These are phyloP conservation scores for Drosophila demipolita DNA, from an alignment of 2,888 invertebrate genomes.

Conservation along the genomic window DNA sequence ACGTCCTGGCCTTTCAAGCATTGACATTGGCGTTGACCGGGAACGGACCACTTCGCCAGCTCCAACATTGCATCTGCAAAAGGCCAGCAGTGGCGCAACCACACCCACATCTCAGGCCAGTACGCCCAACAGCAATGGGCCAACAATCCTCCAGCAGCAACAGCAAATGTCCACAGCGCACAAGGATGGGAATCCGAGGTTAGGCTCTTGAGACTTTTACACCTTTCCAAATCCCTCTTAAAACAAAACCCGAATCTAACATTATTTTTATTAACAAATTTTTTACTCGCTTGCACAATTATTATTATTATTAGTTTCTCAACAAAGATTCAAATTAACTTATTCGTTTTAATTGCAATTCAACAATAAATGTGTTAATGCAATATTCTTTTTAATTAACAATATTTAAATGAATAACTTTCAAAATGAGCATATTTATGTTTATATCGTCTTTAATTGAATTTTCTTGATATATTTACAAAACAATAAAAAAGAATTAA, in stretches of 20 bases:
- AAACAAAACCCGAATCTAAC: background rate
- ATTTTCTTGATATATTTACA: too few species aligned
- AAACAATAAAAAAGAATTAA: too few species aligned
- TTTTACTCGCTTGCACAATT: background rate
- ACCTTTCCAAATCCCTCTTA: background rate
- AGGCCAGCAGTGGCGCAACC: slow-evolving; percentile 59
- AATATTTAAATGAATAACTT: background rate
- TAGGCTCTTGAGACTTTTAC: slow-evolving; percentile 74
- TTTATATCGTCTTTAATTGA: too few species aligned
- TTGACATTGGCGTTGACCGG: slow-evolving; percentile 90
- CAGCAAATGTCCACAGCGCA: slow-evolving; percentile 70
- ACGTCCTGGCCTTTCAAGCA: slow-evolving; percentile 91
- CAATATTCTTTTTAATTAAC: background rate
- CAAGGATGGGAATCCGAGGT: slow-evolving; percentile 87
- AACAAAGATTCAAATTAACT: background rate
- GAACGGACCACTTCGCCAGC: slow-evolving; percentile 90
- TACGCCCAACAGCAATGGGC: slow-evolving; percentile 59
- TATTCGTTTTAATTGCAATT: background rate
- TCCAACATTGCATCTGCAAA: slow-evolving; percentile 84
- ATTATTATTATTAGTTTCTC: background rate
- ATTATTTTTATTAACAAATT: background rate
- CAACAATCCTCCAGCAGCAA: slow-evolving; percentile 48
- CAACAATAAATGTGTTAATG: background rate
- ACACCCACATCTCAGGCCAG: slow-evolving; percentile 58
- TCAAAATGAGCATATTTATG: too few species aligned